phyloP scores from a whole-genome alignment of 1,140 invertebrate species.

The Ips nitidus region DNA sequence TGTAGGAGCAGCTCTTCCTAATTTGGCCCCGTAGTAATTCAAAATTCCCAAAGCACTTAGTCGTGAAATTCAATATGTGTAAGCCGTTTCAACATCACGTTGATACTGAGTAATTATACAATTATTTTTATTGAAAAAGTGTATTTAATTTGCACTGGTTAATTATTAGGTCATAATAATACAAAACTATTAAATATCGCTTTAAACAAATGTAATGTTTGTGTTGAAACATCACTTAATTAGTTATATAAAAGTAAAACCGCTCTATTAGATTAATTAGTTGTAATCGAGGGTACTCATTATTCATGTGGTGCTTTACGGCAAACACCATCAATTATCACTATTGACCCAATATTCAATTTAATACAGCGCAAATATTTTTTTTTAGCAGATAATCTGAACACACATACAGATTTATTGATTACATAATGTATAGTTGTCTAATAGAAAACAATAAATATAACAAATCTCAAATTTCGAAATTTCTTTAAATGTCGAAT shows the following conservation, averaged over 20 bases:
- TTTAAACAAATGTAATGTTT: constrained; percentile 1
- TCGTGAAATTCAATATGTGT: constrained; percentile 6
- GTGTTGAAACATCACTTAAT: constrained; percentile 5
- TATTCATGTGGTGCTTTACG: too few relatives aligned
- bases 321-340: too few relatives aligned
- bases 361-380: too few relatives aligned
- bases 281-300: not conserved
- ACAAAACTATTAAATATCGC: not conserved
- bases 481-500: too few relatives aligned
- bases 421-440: too few relatives aligned
- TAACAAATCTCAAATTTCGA: too few relatives aligned
- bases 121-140: constrained; percentile 10
- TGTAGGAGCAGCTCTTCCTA: too few relatives aligned
- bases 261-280: not conserved
- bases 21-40: not conserved
- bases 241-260: not conserved
- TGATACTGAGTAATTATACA: constrained; percentile 9
- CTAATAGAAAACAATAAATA: too few relatives aligned
- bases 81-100: not conserved
- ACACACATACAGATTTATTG: too few relatives aligned
- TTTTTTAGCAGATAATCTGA: too few relatives aligned
- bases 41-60: not conserved
- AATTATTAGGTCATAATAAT: constrained; percentile 1
- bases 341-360: too few relatives aligned
- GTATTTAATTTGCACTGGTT: constrained; percentile 3